phyloP scores from a whole-genome alignment of 2,888 invertebrate genomes.

The Sarcophaga subvicina region DNA sequence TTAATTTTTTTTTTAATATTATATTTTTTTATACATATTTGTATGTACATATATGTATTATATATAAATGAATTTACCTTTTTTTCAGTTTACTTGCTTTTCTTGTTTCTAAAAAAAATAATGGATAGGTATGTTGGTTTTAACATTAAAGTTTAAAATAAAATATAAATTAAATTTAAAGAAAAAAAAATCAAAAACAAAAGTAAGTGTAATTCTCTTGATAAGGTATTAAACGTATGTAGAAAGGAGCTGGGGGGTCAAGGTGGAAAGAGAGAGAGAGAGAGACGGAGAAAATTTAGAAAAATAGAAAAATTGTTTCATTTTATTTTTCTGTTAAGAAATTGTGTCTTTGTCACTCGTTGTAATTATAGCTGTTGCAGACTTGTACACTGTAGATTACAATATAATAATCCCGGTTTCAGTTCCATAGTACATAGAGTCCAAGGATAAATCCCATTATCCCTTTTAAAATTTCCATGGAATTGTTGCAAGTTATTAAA shows the following conservation, averaged over 20 bases:
- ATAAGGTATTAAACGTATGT: neutral
- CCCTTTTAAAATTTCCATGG: neutral
- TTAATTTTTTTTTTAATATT: slow-evolving; percentile 13
- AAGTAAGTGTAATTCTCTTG: slow-evolving; percentile 39
- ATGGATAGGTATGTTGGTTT: slow-evolving; percentile 34
- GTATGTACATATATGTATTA: slow-evolving; percentile 68
- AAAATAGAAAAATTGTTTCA: slow-evolving; percentile 30
- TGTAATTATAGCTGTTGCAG: slow-evolving; percentile 19
- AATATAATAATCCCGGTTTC: neutral
- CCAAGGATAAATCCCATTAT: neutral
- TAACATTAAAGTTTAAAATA: slow-evolving; percentile 45
- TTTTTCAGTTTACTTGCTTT: slow-evolving; percentile 75
- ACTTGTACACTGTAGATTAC: neutral
- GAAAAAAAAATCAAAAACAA: neutral
- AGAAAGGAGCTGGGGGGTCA: neutral
- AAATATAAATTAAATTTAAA: slow-evolving; percentile 10
- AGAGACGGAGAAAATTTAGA: slow-evolving; percentile 23
- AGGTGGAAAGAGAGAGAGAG: neutral
- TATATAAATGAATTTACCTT: slow-evolving; percentile 73
- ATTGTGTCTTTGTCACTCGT: slow-evolving; percentile 18
- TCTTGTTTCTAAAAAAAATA: slow-evolving; percentile 59
- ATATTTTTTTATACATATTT: neutral
- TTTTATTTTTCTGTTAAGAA: slow-evolving; percentile 24
- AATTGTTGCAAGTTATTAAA: neutral
- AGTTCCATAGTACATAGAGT: neutral